A percentile compares a stretch with the other conserved stretches of the same genome.
These are phyloP conservation scores for Neosalanx taihuensis DNA, from an alignment of 2,797 vertebrate species.

Conservation along the genomic window DNA sequence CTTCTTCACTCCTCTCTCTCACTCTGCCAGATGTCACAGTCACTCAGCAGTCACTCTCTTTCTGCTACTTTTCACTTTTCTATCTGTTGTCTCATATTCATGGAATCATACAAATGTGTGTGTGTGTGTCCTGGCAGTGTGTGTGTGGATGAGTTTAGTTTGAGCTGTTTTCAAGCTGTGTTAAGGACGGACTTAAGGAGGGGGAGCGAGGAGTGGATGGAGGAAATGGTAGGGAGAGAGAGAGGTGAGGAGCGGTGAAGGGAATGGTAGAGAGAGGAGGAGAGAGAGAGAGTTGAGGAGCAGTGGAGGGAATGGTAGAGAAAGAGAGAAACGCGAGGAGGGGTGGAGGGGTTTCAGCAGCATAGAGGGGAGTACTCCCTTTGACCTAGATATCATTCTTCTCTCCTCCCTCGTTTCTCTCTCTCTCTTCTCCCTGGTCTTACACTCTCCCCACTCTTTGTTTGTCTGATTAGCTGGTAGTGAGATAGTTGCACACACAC, in stretches of 20 bases:
- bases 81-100: too few species aligned
- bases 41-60: too few species aligned
- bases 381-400: conserved; percentile 13
- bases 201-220: not conserved
- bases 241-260: conserved; percentile 21
- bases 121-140: conserved; percentile 2
- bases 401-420: conserved; percentile 1
- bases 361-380: not conserved
- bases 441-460: conserved; percentile 18
- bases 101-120: not conserved
- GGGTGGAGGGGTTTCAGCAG: not conserved
- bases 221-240: not conserved
- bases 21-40: too few species aligned
- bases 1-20: too few species aligned
- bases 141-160: not conserved
- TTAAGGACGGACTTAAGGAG: not conserved
- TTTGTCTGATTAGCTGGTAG: conserved; percentile 20
- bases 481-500: not conserved
- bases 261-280: conserved; percentile 15
- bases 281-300: conserved; percentile 13
- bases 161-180: not conserved
- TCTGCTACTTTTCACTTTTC: too few species aligned
- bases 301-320: conserved; percentile 16
- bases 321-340: conserved; percentile 19
- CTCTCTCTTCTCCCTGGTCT: not conserved